A percentile compares a stretch with the other conserved stretches of the same genome.
phyloP scores from a whole-genome alignment of 2,113 vertebrate species.

The Castor canadensis region DNA sequence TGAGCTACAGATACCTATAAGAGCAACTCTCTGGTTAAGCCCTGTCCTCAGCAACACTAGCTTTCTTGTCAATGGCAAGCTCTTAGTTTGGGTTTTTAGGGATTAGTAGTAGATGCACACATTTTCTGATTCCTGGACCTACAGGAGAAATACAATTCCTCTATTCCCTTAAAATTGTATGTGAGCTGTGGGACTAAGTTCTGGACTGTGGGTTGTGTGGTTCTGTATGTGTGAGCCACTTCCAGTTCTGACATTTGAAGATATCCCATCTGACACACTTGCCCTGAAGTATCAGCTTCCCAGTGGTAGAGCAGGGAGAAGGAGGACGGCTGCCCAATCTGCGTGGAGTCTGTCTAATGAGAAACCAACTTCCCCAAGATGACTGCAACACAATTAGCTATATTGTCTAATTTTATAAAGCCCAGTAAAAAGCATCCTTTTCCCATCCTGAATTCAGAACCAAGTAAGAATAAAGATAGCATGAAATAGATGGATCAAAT shows the following conservation, averaged over 20 bases:
- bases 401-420: background rate
- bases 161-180: background rate
- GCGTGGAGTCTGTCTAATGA: background rate
- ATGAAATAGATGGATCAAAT: background rate
- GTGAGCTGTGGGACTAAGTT: background rate
- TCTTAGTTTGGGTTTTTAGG: background rate
- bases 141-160: background rate
- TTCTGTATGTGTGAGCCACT: background rate
- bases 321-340: background rate
- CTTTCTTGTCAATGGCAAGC: background rate
- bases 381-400: background rate
- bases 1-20: background rate
- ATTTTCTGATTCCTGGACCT: background rate
- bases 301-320: background rate
- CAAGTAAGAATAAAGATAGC: background rate
- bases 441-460: background rate
- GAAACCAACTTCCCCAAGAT: background rate
- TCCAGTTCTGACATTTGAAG: too few species aligned
- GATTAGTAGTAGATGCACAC: background rate
- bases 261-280: background rate
- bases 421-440: background rate
- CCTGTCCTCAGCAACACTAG: background rate
- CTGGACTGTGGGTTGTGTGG: rapidly evolving
- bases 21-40: background rate
- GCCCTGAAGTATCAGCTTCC: background rate